Evolutionary conservation across 2,113 vertebrate genomes (phyloP), one percentile per base, ranked within the genome.

Genomic region (Nipponia nippon): DNA sequence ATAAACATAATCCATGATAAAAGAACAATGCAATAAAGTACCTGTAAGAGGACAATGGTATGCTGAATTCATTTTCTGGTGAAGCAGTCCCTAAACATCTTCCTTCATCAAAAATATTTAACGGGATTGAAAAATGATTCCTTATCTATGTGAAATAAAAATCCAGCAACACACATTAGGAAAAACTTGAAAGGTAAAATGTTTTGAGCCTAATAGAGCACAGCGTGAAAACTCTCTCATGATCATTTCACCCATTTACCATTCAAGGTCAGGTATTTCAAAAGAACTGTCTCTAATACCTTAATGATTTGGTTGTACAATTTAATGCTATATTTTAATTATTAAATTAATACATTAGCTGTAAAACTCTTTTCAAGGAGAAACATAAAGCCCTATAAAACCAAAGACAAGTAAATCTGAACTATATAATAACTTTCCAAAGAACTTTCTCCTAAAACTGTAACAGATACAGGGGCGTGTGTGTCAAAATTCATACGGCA

Each of bases 21-120:
- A 72, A 71, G 6, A 62, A 91, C 21, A 77, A 85, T n/a, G 63
- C 40, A 92, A 27, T 62, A 17, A 81, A 47, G 49, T 89, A 99
- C 99, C 99, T 98, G 95, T 99, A 99, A 25, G 98, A 99, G 47
- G 98, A 97, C 95, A 99, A 97, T 27, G 99, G 99, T 72, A 99
- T 98, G 96, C 98, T 99, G 97, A 99, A 99, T 93, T 99, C 99
- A 95, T 99, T 98, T 62, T 94, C 98, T 79, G 99, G 99, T 50
- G 96, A 97, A 92, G 99, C 98, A 71, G 90, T 98, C 87, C 99
- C 99, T 96, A 99, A 97, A 95, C 96, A 99, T 17, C 83, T 98
- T 70, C 98, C 97, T 65, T 98, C 99, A 96, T 99, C 99, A 96
- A 98, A 99, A 95, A 99, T 95, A 97, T 96, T 98, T 91, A 99